Percentiles rank a stretch among this genome's conserved stretches.
Evolutionary conservation across 2,888 invertebrate genomes (phyloP).

Genomic region (Sipha maydis): DNA sequence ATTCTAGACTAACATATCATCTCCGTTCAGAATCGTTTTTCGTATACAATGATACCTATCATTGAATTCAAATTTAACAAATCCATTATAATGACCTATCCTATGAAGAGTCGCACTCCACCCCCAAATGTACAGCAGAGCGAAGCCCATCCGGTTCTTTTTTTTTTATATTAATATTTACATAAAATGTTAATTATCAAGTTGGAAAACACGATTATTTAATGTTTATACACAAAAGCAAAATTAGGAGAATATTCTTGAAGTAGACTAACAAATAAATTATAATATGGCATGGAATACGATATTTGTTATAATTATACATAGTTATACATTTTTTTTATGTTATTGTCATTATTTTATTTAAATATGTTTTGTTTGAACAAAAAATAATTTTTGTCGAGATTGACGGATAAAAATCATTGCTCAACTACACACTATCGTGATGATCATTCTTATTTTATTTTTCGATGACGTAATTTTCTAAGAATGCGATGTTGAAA

Average conservation of each 20-base stretch:
- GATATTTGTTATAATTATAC: too few relatives aligned
- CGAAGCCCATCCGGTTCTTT: too few relatives aligned
- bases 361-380: background rate
- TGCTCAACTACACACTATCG: background rate
- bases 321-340: background rate
- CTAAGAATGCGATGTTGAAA: constrained; percentile 4
- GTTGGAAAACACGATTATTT: background rate
- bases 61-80: too few relatives aligned
- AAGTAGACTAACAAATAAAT: background rate
- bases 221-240: background rate
- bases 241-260: background rate
- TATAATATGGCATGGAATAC: too few relatives aligned
- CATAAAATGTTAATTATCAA: background rate
- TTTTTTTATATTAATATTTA: background rate
- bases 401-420: background rate
- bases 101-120: too few relatives aligned
- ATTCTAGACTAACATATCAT: too few relatives aligned
- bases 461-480: background rate
- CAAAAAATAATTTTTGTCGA: background rate
- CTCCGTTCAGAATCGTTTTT: too few relatives aligned
- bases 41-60: too few relatives aligned
- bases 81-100: too few relatives aligned
- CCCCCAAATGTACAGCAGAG: too few relatives aligned
- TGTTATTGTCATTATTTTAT: background rate
- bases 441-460: constrained; percentile 11